Percentiles rank a stretch among this genome's conserved stretches.
Evolutionary conservation across 1,140 invertebrate genomes (phyloP).

Genomic region (Lethrus apterus): DNA sequence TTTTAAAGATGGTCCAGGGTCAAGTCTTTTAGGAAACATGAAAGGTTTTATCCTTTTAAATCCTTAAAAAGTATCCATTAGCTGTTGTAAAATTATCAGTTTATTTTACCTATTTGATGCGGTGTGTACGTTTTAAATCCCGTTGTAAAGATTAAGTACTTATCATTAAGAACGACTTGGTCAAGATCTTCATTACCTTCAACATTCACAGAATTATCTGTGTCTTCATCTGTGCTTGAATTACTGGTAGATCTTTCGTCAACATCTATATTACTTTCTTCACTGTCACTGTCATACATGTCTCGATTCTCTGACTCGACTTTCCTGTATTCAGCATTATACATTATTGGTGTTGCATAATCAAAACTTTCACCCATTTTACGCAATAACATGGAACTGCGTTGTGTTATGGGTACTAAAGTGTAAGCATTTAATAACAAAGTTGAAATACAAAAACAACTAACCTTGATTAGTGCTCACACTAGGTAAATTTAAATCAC

Average conservation of each 20-base stretch:
- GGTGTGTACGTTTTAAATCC: constrained; percentile 80
- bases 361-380: constrained; percentile 33
- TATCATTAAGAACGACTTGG: constrained; percentile 48
- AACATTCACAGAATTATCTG: constrained; percentile 15
- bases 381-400: not conserved
- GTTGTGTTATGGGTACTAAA: too few relatives aligned
- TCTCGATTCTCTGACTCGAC: constrained; percentile 44
- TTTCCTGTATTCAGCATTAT: constrained; percentile 50
- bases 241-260: constrained; percentile 30
- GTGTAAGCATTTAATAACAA: too few relatives aligned
- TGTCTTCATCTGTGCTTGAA: constrained; percentile 19
- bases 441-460: constrained; percentile 1
- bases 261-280: constrained; percentile 20
- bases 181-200: constrained; percentile 35
- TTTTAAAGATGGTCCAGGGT: constrained; percentile 59
- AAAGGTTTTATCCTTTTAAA: constrained; percentile 73
- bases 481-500: constrained; percentile 37
- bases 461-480: constrained; percentile 14
- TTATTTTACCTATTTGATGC: constrained; percentile 66
- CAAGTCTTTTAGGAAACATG: constrained; percentile 60
- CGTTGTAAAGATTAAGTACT: constrained; percentile 80
- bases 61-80: constrained; percentile 38
- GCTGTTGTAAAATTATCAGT: not conserved
- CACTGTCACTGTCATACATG: constrained; percentile 34
- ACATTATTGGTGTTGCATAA: constrained; percentile 49